phyloP scores from a whole-genome alignment of 2,113 vertebrate species.

The Mellivora capensis region DNA sequence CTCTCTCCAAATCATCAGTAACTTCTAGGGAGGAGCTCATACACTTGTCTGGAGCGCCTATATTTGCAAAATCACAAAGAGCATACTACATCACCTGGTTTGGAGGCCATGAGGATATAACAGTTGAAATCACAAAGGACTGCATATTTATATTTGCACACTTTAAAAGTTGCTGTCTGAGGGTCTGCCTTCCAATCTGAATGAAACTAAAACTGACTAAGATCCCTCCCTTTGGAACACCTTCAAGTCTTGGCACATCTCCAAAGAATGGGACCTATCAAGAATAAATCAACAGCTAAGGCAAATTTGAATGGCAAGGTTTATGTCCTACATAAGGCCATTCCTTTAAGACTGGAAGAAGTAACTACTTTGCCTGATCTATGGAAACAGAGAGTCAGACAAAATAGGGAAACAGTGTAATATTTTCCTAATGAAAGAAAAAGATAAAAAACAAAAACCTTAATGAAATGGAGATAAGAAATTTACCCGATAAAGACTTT shows the following conservation, averaged over 20 bases:
- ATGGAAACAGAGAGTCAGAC: neutral
- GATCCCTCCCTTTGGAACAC: neutral
- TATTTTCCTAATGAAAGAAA: neutral
- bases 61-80: neutral
- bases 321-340: neutral
- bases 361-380: neutral
- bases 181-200: neutral
- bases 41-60: neutral
- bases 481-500: neutral
- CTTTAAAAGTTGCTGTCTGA: neutral
- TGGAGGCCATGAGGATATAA: neutral
- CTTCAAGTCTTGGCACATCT: neutral
- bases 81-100: neutral
- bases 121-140: neutral
- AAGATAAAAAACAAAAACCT: neutral
- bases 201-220: neutral
- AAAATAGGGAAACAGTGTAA: neutral
- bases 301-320: neutral
- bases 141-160: neutral
- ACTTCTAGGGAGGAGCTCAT: neutral
- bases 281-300: neutral
- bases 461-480: neutral
- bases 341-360: neutral
- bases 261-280: neutral
- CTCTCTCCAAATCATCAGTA: neutral